Evolutionary conservation across 2,797 vertebrate species (phyloP).

Genomic region (Uromys caudimaculatus): DNA sequence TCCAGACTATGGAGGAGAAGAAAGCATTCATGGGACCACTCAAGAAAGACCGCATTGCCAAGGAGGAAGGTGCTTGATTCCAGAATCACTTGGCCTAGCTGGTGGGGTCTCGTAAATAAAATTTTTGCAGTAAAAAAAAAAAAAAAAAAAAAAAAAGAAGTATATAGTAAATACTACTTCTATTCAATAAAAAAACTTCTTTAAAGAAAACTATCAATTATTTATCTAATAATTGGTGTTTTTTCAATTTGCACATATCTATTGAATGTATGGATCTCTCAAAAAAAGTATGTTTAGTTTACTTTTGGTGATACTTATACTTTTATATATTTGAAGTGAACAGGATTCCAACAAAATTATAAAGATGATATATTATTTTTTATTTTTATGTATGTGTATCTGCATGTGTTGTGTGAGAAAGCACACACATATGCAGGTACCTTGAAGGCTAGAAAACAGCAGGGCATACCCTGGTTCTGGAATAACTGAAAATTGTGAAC

Average conservation of each 20-base stretch:
- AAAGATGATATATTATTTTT: not conserved
- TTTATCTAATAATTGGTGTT: not conserved
- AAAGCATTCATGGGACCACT: too few species aligned
- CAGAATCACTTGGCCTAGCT: too few species aligned
- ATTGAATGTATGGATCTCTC: not conserved
- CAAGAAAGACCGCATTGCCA: too few species aligned
- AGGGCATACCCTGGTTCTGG: fast-evolving
- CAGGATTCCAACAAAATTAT: not conserved
- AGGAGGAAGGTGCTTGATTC: too few species aligned
- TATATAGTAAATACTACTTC: not conserved
- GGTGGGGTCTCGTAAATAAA: too few species aligned
- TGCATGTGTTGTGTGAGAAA: not conserved
- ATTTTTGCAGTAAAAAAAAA: too few species aligned
- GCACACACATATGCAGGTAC: fast-evolving
- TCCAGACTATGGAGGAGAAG: too few species aligned
- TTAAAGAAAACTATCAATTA: not conserved
- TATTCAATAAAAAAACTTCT: not conserved
- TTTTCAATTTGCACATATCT: constrained; percentile 3
- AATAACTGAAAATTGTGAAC: too few species aligned
- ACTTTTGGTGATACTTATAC: not conserved
- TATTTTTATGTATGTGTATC: not conserved
- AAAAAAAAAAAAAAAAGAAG: too few species aligned
- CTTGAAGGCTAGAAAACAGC: not conserved
- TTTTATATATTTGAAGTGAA: not conserved
- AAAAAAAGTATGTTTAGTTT: not conserved